phyloP scores from a whole-genome alignment of 2,797 vertebrate species.

The Ibycter americanus region DNA sequence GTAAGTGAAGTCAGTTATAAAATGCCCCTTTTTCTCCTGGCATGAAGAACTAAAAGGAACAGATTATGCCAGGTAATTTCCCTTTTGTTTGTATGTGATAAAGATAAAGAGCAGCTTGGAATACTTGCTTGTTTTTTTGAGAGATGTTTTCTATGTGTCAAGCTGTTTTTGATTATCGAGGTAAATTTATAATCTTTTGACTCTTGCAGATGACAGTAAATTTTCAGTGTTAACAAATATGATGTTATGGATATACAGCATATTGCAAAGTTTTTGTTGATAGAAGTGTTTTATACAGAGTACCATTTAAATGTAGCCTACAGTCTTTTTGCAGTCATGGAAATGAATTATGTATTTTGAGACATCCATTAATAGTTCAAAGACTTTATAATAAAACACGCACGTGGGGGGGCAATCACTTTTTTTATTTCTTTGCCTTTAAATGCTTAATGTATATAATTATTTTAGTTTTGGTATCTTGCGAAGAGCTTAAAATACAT shows the following conservation, averaged over 20 bases:
- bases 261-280: neutral
- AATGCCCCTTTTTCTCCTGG: neutral
- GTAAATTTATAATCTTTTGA: neutral
- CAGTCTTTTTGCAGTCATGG: neutral
- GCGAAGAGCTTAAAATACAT: neutral
- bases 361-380: neutral
- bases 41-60: neutral
- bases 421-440: neutral
- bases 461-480: neutral
- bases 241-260: neutral
- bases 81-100: neutral
- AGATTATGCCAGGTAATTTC: neutral
- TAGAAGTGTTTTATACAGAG: neutral
- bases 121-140: neutral
- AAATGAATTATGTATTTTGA: neutral
- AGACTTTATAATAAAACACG: neutral
- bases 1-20: neutral
- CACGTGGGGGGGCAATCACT: neutral
- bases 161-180: neutral
- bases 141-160: neutral
- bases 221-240: neutral
- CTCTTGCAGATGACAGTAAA: neutral
- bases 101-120: neutral
- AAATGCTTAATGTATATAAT: neutral
- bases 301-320: neutral